These are phyloP conservation scores for Chironomus riparius DNA, from an alignment of 2,888 invertebrate genomes.

Conservation along the genomic window DNA sequence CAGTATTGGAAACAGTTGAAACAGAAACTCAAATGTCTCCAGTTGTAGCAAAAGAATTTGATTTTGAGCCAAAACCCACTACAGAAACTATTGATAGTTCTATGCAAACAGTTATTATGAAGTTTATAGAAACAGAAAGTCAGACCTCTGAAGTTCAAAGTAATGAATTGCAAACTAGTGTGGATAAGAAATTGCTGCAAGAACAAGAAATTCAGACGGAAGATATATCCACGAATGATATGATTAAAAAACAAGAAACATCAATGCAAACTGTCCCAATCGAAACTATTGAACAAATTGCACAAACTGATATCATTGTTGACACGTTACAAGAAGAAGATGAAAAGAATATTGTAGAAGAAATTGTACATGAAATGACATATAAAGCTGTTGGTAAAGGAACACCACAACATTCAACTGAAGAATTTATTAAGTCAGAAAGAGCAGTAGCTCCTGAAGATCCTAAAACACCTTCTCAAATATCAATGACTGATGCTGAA, in stretches of 20 bases:
- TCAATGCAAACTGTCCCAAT: constrained; percentile 50
- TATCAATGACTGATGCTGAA: constrained; percentile 37
- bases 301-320: constrained; percentile 17
- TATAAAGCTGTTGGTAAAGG: neutral
- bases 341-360: neutral
- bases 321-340: neutral
- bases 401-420: neutral
- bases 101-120: constrained; percentile 35
- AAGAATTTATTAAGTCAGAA: too few species aligned
- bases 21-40: constrained; percentile 46
- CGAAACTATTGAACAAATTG: constrained; percentile 33
- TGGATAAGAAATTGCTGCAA: constrained; percentile 32
- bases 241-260: constrained; percentile 30
- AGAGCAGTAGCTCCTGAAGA: too few species aligned
- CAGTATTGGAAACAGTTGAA: constrained; percentile 43
- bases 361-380: neutral
- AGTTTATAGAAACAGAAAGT: constrained; percentile 28
- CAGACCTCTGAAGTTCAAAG: constrained; percentile 28
- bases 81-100: constrained; percentile 34
- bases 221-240: neutral
- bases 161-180: constrained; percentile 30
- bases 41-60: constrained; percentile 23
- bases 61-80: constrained; percentile 24
- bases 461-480: neutral
- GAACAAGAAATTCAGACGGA: constrained; percentile 40